Conservation (phyloP, 2,797 vertebrate genomes). For the Gouania willdenowi region DNA sequence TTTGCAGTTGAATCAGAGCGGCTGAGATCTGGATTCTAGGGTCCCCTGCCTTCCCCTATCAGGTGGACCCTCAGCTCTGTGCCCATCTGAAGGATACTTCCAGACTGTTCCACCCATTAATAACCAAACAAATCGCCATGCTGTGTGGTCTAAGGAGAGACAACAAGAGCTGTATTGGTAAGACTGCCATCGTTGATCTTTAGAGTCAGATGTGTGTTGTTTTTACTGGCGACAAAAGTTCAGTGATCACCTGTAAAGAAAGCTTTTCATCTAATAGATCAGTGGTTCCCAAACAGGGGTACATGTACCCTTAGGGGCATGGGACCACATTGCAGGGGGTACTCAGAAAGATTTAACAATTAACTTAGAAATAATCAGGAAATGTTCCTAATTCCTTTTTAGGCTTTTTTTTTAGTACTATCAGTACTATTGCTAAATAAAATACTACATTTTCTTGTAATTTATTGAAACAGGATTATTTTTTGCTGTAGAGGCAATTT, state of each 20-base stretch:
- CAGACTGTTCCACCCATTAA: too few species aligned
- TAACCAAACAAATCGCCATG: constrained; percentile 63
- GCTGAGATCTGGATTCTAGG: constrained; percentile 27
- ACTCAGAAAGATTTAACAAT: too few species aligned
- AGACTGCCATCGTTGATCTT: constrained; percentile 44
- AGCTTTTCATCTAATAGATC: not conserved
- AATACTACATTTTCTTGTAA: too few species aligned
- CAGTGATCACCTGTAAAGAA: constrained; percentile 2
- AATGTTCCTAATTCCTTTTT: too few species aligned
- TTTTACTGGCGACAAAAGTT: constrained; percentile 5
- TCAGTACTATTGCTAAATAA: too few species aligned
- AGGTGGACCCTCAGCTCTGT: constrained; percentile 34
- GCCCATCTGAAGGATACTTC: constrained; percentile 33
- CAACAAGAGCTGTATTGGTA: constrained; percentile 71
- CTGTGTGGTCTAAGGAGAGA: constrained; percentile 80
- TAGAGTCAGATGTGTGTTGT: constrained; percentile 2
- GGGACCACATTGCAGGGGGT: too few species aligned
- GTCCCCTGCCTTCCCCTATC: constrained; percentile 13
- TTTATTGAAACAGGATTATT: too few species aligned
- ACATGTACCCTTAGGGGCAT: too few species aligned
- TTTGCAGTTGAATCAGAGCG: constrained; percentile 20
- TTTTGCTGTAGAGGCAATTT: too few species aligned
- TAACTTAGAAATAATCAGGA: too few species aligned
- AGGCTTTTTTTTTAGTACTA: too few species aligned
- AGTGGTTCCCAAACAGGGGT: too few species aligned